Conservation (phyloP, 2,113 vertebrate genomes). For the Rhinogobius similis region DNA sequence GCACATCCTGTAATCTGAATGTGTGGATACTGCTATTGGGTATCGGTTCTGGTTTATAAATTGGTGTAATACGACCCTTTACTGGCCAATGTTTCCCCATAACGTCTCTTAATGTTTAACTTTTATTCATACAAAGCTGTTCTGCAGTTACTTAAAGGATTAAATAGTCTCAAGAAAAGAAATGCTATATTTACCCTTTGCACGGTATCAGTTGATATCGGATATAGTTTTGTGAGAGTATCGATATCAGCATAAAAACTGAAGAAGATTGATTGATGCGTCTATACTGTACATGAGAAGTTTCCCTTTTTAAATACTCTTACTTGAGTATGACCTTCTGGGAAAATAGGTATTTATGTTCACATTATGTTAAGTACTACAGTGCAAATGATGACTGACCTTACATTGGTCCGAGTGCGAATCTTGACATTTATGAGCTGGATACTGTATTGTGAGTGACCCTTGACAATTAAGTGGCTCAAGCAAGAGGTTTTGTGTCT, state of each 20-base stretch:
- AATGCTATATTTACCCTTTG: not conserved
- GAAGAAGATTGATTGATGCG: not conserved
- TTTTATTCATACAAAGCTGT: not conserved
- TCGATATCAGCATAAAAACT: not conserved
- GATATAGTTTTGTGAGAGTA: not conserved
- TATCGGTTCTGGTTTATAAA: not conserved
- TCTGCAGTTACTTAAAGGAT: not conserved
- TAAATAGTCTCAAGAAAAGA: not conserved
- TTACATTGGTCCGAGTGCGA: not conserved
- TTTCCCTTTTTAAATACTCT: not conserved
- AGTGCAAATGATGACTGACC: not conserved
- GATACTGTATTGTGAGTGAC: conserved; percentile 21
- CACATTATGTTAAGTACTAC: too few relatives aligned
- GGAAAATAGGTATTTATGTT: too few relatives aligned
- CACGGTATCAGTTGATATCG: not conserved
- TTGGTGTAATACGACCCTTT: not conserved
- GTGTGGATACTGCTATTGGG: not conserved
- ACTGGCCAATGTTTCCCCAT: too few relatives aligned
- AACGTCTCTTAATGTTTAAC: not conserved
- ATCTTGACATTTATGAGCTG: conserved; percentile 32
- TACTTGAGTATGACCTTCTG: too few relatives aligned
- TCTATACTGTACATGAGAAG: not conserved
- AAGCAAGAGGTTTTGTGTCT: conserved; percentile 16
- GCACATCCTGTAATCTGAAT: not conserved
- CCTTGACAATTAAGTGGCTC: conserved; percentile 21